Evolutionary conservation across 1,140 invertebrate genomes (phyloP), one percentile per base, ranked within the genome.

Genomic region (Adoxophyes honmai): DNA sequence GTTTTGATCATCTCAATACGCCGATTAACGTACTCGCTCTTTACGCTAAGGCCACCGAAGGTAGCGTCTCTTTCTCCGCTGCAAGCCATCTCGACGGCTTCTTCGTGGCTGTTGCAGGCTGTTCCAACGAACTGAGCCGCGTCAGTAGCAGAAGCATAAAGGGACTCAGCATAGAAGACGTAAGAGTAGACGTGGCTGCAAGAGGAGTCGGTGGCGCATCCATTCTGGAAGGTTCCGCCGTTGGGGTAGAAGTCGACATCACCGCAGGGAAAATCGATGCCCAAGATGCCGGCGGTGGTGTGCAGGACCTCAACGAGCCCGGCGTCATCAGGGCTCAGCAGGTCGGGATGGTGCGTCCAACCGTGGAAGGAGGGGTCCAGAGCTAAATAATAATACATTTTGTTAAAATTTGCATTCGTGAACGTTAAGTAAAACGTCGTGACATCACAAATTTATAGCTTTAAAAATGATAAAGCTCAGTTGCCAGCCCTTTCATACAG

Each of bases 181-280:
- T 79, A 84, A 4, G 73, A 33, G 52, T 67, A 77, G 1, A 52
- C 64, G 36, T 84, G 78, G 0, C 81, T 78, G 57, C 83, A 89
- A 1, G 55, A 28, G 0, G 52, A 8, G 9, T 80, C 69, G 0
- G 9, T 34, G 5, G 64, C 73, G 53, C 85, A 88, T 13, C 72
- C 72, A 3, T 34, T 42, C 42, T 84, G 80, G n/a, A 2, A 15
- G 34, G 63, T 57, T 3, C 92, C 93, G 33, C 93, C 93, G 64
- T 94, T 94, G 7, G 93, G 88, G 73, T 91, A 94, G 71, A 94
- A 95, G 71, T 95, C 93, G n/a, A 91, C 83, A 66, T 92, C 84
- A n/a, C 93, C 93, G 35, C 93, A 65, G 0, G 91, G 89, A 1
- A 76, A 75, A 52, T 83, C 82, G 63, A 91, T 87, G 18, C 91